Percentiles rank a stretch among this genome's conserved stretches.
Evolutionary conservation across 53 echinoderm and acorn worm species (phyloP).

Genomic region (Holothuria scabra): DNA sequence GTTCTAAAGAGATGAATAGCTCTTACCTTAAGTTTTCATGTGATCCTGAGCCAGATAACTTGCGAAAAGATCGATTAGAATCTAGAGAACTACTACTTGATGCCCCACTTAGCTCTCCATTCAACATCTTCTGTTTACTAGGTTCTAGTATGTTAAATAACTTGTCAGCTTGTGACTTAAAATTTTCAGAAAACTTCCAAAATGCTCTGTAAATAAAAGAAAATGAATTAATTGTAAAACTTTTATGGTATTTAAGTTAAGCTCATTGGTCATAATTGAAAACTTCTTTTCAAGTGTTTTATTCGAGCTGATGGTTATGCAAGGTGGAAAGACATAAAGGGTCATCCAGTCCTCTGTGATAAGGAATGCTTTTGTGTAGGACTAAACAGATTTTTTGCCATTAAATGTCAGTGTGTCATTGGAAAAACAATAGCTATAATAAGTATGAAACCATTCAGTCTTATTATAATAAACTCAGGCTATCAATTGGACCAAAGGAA

Average conservation of each 20-base stretch:
- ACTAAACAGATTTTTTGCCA: no score
- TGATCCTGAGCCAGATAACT: constrained; percentile 77
- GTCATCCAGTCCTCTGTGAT: no score
- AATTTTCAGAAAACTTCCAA: constrained; percentile 94
- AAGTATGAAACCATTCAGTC: no score
- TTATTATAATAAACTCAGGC: no score
- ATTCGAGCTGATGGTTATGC: neutral
- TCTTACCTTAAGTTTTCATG: constrained; percentile 92
- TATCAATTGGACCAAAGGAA: no score
- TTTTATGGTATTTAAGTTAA: no score
- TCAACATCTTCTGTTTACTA: constrained; percentile 88
- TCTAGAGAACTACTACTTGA: constrained; percentile 84
- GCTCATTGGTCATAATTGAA: no score
- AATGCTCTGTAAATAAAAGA: constrained; percentile 72
- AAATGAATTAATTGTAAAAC: neutral
- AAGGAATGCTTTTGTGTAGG: no score
- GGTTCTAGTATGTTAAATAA: constrained; percentile 80
- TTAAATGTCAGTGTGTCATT: no score
- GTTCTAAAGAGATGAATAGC: no score
- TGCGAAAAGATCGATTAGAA: constrained; percentile 65
- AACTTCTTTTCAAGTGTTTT: neutral
- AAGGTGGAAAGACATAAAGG: neutral
- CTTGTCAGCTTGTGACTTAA: constrained; percentile 84
- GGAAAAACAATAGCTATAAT: no score
- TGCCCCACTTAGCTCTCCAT: constrained; percentile 87